Conservation (phyloP, 1,140 invertebrate genomes). For the Scaptomyza graminum region DNA sequence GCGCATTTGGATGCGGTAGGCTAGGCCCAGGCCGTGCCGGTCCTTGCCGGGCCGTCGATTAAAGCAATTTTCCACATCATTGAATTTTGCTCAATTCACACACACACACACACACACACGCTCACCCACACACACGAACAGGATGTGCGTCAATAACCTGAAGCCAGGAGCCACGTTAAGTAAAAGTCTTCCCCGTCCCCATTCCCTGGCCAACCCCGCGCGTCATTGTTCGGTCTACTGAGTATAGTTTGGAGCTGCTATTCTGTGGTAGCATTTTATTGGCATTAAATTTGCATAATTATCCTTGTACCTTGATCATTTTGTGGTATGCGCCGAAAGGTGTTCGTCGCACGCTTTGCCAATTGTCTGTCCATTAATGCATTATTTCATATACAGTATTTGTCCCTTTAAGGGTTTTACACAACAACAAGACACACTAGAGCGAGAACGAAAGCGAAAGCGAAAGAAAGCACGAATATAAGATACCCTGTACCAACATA, state of each 20-base stretch:
- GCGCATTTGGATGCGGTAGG: background rate
- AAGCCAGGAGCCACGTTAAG: background rate
- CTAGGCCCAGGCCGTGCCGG: no score
- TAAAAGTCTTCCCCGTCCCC: background rate
- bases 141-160: slow-evolving; percentile 67
- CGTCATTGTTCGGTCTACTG: background rate
- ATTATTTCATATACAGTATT: background rate
- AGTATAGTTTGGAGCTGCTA: slow-evolving; percentile 6
- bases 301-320: slow-evolving; percentile 3
- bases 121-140: slow-evolving; percentile 12
- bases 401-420: background rate
- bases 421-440: no score
- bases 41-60: slow-evolving; percentile 49
- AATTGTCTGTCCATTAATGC: slow-evolving; percentile 2
- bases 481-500: no score
- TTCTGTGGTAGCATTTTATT: background rate
- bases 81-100: slow-evolving; percentile 55
- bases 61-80: slow-evolving; percentile 74
- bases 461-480: no score
- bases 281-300: slow-evolving; percentile 39
- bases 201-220: no score
- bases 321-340: slow-evolving; percentile 2
- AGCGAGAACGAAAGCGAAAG: background rate
- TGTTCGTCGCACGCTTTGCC: background rate
- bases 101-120: background rate